Percentiles rank a stretch among this genome's conserved stretches.
phyloP scores from a whole-genome alignment of 1,140 invertebrate species.

The Palaemon carinicauda region DNA sequence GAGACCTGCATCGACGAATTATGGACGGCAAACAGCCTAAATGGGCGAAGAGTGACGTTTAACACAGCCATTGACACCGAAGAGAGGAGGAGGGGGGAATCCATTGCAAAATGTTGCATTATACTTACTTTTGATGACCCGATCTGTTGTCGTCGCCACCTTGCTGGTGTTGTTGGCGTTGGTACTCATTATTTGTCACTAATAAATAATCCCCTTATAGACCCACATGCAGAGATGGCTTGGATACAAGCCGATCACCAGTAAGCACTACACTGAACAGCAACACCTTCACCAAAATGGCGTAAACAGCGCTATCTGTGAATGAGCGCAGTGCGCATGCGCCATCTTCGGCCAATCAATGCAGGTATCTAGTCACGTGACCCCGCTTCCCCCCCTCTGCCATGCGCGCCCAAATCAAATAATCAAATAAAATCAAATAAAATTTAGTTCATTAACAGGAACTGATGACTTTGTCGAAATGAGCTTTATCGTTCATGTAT shows the following conservation, averaged over 20 bases:
- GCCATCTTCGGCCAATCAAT: slow-evolving; percentile 50
- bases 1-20: too few species aligned
- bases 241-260: slow-evolving; percentile 49
- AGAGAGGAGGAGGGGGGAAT: not conserved
- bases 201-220: slow-evolving; percentile 57
- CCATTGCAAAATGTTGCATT: slow-evolving; percentile 8
- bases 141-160: slow-evolving; percentile 55
- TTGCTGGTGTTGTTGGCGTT: slow-evolving; percentile 57
- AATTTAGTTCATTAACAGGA: too few species aligned
- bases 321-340: slow-evolving; percentile 23
- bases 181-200: slow-evolving; percentile 55
- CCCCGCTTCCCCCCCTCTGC: slow-evolving; percentile 20
- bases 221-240: slow-evolving; percentile 57
- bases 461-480: too few species aligned
- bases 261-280: slow-evolving; percentile 48
- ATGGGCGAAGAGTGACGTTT: too few species aligned
- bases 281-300: slow-evolving; percentile 51
- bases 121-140: slow-evolving; percentile 58
- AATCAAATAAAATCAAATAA: not conserved
- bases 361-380: slow-evolving; percentile 56
- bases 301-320: slow-evolving; percentile 51
- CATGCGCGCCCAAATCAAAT: slow-evolving; percentile 38
- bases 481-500: not conserved
- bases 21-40: too few species aligned
- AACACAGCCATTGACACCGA: slow-evolving; percentile 26